phyloP scores from a whole-genome alignment of 2,797 vertebrate species.

The Pithecia hirsuta region DNA sequence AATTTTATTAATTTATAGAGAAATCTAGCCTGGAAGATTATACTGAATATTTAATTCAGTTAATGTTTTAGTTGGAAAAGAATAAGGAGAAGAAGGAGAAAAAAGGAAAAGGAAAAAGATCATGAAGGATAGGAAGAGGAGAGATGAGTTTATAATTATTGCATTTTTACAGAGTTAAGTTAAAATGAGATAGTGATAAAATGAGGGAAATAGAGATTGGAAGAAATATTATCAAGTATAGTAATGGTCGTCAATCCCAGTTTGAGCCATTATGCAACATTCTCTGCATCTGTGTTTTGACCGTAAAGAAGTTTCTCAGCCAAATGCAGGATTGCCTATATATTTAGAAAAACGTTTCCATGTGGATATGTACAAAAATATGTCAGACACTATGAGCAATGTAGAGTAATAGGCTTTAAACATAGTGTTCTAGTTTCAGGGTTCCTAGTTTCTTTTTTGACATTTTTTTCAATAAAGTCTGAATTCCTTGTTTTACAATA shows the following conservation, averaged over 20 bases:
- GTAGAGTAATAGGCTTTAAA: background rate
- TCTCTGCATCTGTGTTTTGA: background rate
- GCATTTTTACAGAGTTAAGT: background rate
- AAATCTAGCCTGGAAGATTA: background rate
- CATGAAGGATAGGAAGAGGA: background rate
- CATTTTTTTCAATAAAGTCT: background rate
- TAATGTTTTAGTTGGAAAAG: background rate
- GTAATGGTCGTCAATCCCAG: background rate
- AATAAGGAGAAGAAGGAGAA: background rate
- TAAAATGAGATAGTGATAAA: background rate
- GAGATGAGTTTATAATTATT: background rate
- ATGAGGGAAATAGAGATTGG: background rate
- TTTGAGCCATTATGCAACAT: background rate
- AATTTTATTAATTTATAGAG: slow-evolving; percentile 8
- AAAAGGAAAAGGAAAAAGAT: background rate
- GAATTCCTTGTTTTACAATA: background rate
- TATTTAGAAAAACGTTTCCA: background rate
- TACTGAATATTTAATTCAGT: background rate
- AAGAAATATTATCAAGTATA: background rate
- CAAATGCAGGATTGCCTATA: background rate
- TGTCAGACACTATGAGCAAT: background rate
- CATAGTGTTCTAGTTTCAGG: background rate
- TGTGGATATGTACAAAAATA: background rate
- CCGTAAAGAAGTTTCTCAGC: background rate
- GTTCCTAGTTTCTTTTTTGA: background rate